Evolutionary conservation across 2,113 vertebrate genomes (phyloP).

Genomic region (Lamprotornis superbus): DNA sequence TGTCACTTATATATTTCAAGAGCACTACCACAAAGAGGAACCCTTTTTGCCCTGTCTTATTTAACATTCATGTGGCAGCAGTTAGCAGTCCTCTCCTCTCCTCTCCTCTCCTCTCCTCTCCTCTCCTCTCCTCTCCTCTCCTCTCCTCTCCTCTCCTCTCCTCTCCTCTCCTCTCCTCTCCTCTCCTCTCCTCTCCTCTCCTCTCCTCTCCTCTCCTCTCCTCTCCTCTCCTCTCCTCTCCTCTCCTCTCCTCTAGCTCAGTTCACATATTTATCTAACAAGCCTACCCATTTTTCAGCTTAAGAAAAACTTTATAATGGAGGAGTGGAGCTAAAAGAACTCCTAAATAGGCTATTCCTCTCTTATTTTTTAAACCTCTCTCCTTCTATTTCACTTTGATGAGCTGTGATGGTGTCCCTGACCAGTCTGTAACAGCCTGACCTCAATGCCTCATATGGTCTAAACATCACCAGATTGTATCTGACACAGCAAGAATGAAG

Average conservation of each 20-base stretch:
- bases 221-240: not conserved
- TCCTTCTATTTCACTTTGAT: not conserved
- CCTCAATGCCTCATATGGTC: not conserved
- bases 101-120: not conserved
- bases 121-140: not conserved
- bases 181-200: too few relatives aligned
- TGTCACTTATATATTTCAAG: not conserved
- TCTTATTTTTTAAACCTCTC: not conserved
- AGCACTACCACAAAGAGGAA: not conserved
- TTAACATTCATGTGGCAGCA: not conserved
- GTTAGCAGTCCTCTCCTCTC: not conserved
- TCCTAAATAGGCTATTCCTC: not conserved
- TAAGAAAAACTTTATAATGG: not conserved
- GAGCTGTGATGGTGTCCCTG: not conserved
- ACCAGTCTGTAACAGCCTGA: not conserved
- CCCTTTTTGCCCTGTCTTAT: not conserved
- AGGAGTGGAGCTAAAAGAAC: not conserved
- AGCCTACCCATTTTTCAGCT: not conserved
- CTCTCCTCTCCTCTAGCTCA: not conserved
- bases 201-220: not conserved
- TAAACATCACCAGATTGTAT: not conserved
- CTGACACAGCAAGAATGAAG: not conserved
- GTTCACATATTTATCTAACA: not conserved
- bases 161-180: not conserved
- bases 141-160: not conserved